phyloP scores from a whole-genome alignment of 2,113 vertebrate species.

The Barnardius zonarius region DNA sequence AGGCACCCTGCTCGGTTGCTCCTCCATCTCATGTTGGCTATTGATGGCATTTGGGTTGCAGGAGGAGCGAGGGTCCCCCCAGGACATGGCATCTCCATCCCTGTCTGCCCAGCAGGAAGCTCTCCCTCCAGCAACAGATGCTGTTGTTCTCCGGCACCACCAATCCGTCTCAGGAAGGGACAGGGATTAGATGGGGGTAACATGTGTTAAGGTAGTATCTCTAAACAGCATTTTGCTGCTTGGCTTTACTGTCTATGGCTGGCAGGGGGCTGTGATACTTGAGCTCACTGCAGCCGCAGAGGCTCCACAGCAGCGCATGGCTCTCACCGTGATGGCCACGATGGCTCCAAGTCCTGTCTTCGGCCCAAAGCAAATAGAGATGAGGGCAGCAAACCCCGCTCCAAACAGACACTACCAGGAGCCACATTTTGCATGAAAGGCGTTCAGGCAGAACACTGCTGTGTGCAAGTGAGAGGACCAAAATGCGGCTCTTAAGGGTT shows the following conservation, averaged over 20 bases:
- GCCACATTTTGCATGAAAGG: neutral
- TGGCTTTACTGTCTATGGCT: rapidly evolving
- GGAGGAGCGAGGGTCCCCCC: neutral
- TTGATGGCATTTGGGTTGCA: neutral
- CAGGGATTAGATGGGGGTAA: neutral
- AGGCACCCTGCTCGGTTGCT: neutral
- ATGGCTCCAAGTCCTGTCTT: neutral
- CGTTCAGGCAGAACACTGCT: neutral
- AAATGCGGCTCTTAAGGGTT: neutral
- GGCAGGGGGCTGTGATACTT: rapidly evolving
- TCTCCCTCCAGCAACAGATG: constrained; percentile 23
- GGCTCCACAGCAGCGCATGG: rapidly evolving
- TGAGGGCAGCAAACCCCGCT: neutral
- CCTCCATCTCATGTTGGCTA: neutral
- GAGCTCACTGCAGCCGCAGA: neutral
- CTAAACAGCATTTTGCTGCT: neutral
- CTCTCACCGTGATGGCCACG: rapidly evolving
- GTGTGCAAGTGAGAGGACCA: neutral
- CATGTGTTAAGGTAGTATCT: neutral
- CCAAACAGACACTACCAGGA: neutral
- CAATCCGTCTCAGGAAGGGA: neutral
- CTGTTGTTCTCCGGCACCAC: neutral
- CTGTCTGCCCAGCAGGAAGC: neutral
- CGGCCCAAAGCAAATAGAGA: neutral
- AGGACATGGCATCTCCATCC: neutral